Conservation (phyloP, 2,888 invertebrate species). For the Nymphalis polychloros region DNA sequence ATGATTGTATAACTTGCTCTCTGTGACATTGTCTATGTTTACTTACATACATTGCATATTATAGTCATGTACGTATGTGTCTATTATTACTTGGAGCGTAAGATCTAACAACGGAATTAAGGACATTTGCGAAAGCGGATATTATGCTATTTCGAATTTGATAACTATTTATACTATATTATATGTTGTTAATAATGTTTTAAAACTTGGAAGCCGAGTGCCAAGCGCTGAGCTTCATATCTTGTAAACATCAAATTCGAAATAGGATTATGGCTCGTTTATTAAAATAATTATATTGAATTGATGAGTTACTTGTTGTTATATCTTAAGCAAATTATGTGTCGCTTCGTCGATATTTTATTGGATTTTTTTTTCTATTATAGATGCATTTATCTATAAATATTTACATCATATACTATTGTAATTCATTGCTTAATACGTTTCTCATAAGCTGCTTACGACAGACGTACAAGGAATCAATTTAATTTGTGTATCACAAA, state of each 20-base stretch:
- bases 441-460: constrained; percentile 3
- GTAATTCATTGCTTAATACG: constrained; percentile 6
- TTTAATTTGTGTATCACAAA: constrained; percentile 4
- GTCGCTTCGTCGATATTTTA: constrained; percentile 24
- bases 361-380: constrained; percentile 1
- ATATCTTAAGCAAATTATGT: constrained; percentile 22
- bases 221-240: constrained; percentile 14
- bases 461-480: background rate
- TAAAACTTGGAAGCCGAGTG: constrained; percentile 9
- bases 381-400: constrained; percentile 10
- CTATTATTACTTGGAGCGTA: constrained; percentile 17
- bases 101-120: constrained; percentile 22
- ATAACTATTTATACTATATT: constrained; percentile 13
- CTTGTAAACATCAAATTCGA: constrained; percentile 15
- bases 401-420: constrained; percentile 4
- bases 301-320: constrained; percentile 19
- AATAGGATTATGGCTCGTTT: constrained; percentile 12
- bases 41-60: constrained; percentile 13
- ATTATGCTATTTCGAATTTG: constrained; percentile 20
- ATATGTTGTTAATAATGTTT: constrained; percentile 18
- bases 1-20: constrained; percentile 18
- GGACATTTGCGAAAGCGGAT: constrained; percentile 5
- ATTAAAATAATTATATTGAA: constrained; percentile 16
- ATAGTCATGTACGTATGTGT: constrained; percentile 19
- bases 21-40: constrained; percentile 14